phyloP scores from a whole-genome alignment of 2,888 invertebrate genomes.

The Hartigia nigra region DNA sequence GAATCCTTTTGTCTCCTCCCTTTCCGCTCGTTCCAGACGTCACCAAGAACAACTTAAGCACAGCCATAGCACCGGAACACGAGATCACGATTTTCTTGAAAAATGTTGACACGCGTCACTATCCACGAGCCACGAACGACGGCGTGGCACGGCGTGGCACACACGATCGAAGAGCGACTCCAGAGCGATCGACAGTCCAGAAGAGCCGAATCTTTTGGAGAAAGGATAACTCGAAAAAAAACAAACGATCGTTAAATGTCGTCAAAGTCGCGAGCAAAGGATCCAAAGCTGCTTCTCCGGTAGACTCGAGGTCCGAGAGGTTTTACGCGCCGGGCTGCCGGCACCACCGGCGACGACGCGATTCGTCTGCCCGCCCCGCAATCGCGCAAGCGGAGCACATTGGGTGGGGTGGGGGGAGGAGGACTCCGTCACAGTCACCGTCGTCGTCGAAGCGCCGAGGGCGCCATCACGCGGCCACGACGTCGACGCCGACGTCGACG shows the following conservation, averaged over 20 bases:
- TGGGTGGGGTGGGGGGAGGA: slow-evolving; percentile 12
- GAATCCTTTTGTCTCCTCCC: too few relatives aligned
- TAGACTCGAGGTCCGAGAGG: background rate
- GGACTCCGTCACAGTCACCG: slow-evolving; percentile 26
- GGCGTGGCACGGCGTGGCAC: too few relatives aligned
- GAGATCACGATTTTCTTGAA: too few relatives aligned
- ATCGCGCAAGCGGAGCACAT: slow-evolving; percentile 27
- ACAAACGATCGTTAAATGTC: background rate
- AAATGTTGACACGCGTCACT: too few relatives aligned
- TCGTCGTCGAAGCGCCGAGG: slow-evolving; percentile 38
- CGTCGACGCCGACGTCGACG: slow-evolving; percentile 36
- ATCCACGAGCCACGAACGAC: too few relatives aligned
- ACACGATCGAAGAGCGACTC: too few relatives aligned
- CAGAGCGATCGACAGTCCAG: too few relatives aligned
- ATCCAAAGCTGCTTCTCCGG: background rate
- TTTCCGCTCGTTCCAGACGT: too few relatives aligned
- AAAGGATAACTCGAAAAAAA: background rate
- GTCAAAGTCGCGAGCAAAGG: background rate
- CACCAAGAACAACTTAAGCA: too few relatives aligned
- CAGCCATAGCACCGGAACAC: too few relatives aligned
- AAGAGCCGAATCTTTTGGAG: too few relatives aligned
- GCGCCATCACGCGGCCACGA: slow-evolving; percentile 60
- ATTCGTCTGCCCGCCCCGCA: slow-evolving; percentile 45
- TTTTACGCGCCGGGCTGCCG: slow-evolving; percentile 50
- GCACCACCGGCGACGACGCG: slow-evolving; percentile 47